Evolutionary conservation across 1,140 invertebrate species (phyloP).

Genomic region (Galleria mellonella): DNA sequence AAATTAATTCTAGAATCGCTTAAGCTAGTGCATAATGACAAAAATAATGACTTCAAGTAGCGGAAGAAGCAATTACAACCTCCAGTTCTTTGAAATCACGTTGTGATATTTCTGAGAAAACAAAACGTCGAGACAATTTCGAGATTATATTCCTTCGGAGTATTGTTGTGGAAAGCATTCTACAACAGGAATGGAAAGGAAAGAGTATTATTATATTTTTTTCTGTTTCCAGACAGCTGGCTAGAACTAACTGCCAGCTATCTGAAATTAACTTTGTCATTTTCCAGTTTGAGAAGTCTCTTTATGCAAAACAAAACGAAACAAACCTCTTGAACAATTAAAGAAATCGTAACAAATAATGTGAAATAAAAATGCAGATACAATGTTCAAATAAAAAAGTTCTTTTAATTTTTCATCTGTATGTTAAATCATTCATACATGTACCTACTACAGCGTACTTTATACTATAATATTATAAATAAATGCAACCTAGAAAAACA

Average conservation of each 20-base stretch:
- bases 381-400: no score
- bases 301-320: neutral
- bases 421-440: no score
- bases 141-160: conserved; percentile 29
- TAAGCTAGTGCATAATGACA: conserved; percentile 38
- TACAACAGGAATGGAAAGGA: conserved; percentile 6
- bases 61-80: conserved; percentile 57
- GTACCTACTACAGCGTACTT: no score
- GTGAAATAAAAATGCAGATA: no score
- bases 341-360: no score
- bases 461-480: no score
- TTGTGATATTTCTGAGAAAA: conserved; percentile 31
- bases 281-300: neutral
- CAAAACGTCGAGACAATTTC: conserved; percentile 34
- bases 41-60: conserved; percentile 55
- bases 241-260: conserved; percentile 10
- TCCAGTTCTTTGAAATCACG: conserved; percentile 38
- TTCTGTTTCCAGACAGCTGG: conserved; percentile 9
- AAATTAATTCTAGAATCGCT: no score
- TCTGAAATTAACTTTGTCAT: conserved; percentile 4
- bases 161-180: conserved; percentile 22
- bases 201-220: conserved; percentile 1
- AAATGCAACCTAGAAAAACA: no score
- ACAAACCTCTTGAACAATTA: neutral
- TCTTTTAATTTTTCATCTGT: no score